Base-by-base conservation (phyloP, 2,113 vertebrate genomes). In the Lycocorax pyrrhopterus region DNA sequence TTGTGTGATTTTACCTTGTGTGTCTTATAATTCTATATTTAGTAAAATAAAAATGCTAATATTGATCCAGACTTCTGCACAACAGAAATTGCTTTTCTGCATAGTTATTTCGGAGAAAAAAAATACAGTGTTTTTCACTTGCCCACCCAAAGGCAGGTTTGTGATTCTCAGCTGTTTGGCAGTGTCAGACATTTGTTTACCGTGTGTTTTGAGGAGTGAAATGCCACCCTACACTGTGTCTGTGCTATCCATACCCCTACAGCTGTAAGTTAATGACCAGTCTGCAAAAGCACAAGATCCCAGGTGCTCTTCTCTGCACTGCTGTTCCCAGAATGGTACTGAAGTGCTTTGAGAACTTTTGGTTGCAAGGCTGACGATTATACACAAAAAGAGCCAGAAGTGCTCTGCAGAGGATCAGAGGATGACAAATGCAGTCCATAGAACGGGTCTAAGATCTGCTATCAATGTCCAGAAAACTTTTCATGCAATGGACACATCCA, bases 1-100 rank as follows among this genome's bases (percentile, higher is more conserved):
- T 10, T 37, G 16, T 1, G 0, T 18, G 25, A 22, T 18, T 2
- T 19, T 18, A 49, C 13, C 3, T 10, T 37, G 26, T 33, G 13
- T 29, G 73, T 73, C 32, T 29, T 63, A 7, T 4, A 17, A 33
- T 56, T 47, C 37, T 37, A 6, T 16, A 15, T n/a, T 87, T n/a
- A 7, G 27, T 63, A 26, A 73, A 93, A 84, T 41, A 9, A 49
- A 85, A 84, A 23, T 6, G 7, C 20, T 69, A 13, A 20, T 25
- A 49, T 9, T 32, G 25, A 35, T 20, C 60, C 37, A 64, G 13
- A 9, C 19, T 13, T 51, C 25, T 7, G 8, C 14, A 41, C 66
- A 79, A 37, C 4, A 46, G 39, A 51, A 79, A 55, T 8, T 9
- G 25, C 6, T 16, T 56, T 62, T 56, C 47, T 52, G 11, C 14